Base-by-base conservation (phyloP, 2,888 invertebrate species). In the Hecatera dysodea region DNA sequence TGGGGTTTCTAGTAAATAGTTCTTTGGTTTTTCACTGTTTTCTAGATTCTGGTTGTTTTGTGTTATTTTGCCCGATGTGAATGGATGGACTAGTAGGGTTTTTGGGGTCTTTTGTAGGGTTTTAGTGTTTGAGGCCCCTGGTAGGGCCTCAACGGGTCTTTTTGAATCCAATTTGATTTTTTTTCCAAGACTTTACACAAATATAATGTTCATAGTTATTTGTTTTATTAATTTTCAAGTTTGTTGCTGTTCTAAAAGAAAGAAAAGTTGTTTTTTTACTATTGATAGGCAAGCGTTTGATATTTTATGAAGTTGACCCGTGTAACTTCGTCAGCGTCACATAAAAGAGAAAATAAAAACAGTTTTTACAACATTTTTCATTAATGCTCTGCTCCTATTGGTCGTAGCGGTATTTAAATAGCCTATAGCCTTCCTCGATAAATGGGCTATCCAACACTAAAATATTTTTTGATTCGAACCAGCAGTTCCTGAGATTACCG, bases 81-180 rank as follows among this genome's bases (percentile, higher is more conserved):
- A 94, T 0, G 95, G 95, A 17, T 93, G 92, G 0, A 95, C 95
- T 4, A 95, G 81, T 17, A 95, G 65, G 0, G 95, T 95, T 87
- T 93, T 94, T 0, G 92, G 68, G 0, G 74, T 74, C 75, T 87
- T 83, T 57, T 46, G 44, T 27, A 1, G 8, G 19, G 27, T 22
- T 22, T 52, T 75, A 15, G 15, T 78, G 17, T 75, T 87, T 88
- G 92, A 93, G 91, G 93, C 94, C 92, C 94, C 90, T 77, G 83
- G 68, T 1, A 92, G 92, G 95, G 95, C 95, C 95, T 90, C 92
- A 65, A 69, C 50, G 1, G 70, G 46, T 9, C 87, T 87, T 89
- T 72, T 86, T 84, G 93, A 73, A 95, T 93, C 95, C 95, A 95
- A 95, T 92, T 92, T 95, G 95, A 89, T 80, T 27, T 67, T 87